A percentile compares a stretch with the other conserved stretches of the same genome.
Evolutionary conservation across 1,140 invertebrate species (phyloP).

Genomic region (Ceratina calcarata): DNA sequence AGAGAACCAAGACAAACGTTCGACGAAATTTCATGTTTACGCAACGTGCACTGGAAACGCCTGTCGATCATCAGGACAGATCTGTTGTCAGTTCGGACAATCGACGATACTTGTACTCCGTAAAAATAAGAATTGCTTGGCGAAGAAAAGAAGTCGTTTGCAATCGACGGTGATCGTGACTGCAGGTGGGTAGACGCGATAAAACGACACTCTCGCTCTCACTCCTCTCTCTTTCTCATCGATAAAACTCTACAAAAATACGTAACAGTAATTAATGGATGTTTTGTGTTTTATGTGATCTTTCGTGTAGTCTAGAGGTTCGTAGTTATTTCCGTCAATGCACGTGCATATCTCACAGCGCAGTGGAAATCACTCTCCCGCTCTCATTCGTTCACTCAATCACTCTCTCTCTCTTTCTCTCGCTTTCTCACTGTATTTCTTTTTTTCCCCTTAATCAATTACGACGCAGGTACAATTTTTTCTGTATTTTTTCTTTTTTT

Average conservation of each 20-base stretch:
- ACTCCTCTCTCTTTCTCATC: constrained; percentile 25
- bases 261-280: constrained; percentile 53
- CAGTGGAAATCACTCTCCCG: neutral
- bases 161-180: constrained; percentile 23
- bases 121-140: neutral
- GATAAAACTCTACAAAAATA: constrained; percentile 66
- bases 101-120: neutral
- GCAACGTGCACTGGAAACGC: too few relatives aligned
- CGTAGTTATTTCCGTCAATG: constrained; percentile 34
- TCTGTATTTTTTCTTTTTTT: constrained; percentile 50
- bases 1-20: too few relatives aligned
- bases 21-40: too few relatives aligned
- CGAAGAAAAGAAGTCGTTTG: neutral
- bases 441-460: constrained; percentile 55
- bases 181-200: constrained; percentile 22
- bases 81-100: too few relatives aligned
- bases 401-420: neutral
- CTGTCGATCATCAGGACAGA: too few relatives aligned
- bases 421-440: neutral
- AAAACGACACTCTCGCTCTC: neutral
- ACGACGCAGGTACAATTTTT: constrained; percentile 70
- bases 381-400: neutral
- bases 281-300: neutral
- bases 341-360: neutral
- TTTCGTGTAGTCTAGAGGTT: constrained; percentile 41